Base-by-base conservation (phyloP, 2,113 vertebrate species). In the Corythoichthys haematopterus region DNA sequence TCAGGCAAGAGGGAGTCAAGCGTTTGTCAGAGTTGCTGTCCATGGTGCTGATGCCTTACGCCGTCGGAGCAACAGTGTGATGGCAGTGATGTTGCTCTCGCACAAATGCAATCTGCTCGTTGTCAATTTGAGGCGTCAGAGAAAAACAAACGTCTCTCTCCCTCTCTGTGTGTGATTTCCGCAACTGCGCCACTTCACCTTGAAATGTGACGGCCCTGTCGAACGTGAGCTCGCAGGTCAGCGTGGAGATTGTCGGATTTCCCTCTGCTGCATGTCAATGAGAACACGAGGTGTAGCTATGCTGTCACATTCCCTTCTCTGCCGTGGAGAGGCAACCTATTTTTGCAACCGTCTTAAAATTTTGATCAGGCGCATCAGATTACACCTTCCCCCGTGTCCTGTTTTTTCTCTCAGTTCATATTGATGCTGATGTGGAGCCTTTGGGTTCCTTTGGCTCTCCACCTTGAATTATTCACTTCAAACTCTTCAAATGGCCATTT, bases 261-360 rank as follows among this genome's bases (percentile, higher is more conserved):
- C 69, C 67, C 75, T 63, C 70, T 58, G 74, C 79, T 65, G 81
- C 78, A 80, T 81, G 73, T 80, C 82, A 79, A 81, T 74, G 79
- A 75, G 71, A 75, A 71, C 57, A 37, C 65, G 70, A 66, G 71
- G 48, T 28, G 60, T 47, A 76, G 52, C 56, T 59, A 20, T 66
- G 51, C 65, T 71, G 65, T 77, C 74, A 68, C 3, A 50, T 53
- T 45, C 56, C 11, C 51, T 43, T 5, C 40, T 20, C 55, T 45
- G 60, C 75, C 75, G 66, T 60, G 78, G 66, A 71, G 65, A 64
- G 66, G 40, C 45, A 79, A 71, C 77, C 78, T 80, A 74, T 79
- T 85, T 77, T 75, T 77, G 14, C 68, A 38, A 35, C 74, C 37
- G 68, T 58, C 68, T 77, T 84, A 28, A 72, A 75, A 76, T 37